Evolutionary conservation across 1,140 invertebrate genomes (phyloP), one percentile per base, ranked within the genome.

Genomic region (Micrasema longulum): DNA sequence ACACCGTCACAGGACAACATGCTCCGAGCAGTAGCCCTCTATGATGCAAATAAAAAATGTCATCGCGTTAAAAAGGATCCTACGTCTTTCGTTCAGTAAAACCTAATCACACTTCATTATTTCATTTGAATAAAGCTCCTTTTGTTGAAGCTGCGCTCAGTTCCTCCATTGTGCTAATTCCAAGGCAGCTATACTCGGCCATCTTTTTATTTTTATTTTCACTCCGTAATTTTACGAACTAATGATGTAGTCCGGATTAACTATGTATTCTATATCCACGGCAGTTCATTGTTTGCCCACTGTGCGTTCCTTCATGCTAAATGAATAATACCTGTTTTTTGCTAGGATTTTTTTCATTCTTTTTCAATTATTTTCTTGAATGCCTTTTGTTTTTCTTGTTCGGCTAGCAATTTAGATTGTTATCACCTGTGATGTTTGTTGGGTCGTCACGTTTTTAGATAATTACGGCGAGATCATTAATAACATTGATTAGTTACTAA

Each of bases 61-160:
- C 48, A 52, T 52, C 18, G 14, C 18, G 18, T 20, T 9, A 7
- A 52, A 52, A 52, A 52, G 23, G 48, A 57, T 57, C 18, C 50
- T 18, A 22, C 50, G 14, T 62, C 38, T 48, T 55, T 16, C 50
- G 20, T 16, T 26, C 66, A 38, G 23, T 18, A 18, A 36, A 53
- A 63, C 63, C 71, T 72, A 72, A 72, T 72, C 71, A 72, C 71
- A 72, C 71, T 72, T 72, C 71, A 72, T 72, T 72, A 72, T 72
- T 66, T 72, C 52, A 72, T 72, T 72, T 72, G 71, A 72, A 72
- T 72, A 72, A 72, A 72, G 63, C 70, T 66, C 43, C 71, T 72
- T 72, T 72, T 72, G 71, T 72, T 47, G 52, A n/a, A 53, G 26
- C 11, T 55, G 60, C 41, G 48, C 68, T n/a, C 18, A 20, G n/a